Evolutionary conservation across 2,888 invertebrate species (phyloP), one percentile per base, ranked within the genome.

Genomic region (Chalcis sispes): DNA sequence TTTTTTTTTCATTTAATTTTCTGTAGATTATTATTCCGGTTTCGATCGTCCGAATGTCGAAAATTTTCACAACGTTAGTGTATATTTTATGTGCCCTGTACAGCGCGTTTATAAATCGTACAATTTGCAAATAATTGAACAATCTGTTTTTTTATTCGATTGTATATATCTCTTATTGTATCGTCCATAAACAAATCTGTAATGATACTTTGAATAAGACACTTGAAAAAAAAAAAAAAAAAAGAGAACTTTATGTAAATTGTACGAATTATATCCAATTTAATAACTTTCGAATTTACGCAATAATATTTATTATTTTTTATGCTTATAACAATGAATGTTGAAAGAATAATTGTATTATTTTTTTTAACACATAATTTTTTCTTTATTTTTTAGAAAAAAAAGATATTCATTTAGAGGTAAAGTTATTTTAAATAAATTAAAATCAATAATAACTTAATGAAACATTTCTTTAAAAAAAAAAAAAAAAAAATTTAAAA

Each of bases 21-120:
- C 20, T 10, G 18, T 64, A 29, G 27, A 13, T 32, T n/a, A 58
- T 56, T 18, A 8, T 62, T 27, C 40, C 66, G 77, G 77, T 78
- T 78, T 78, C 77, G 77, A 78, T 78, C 77, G 77, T 78, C 77
- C 65, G 59, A 69, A 69, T 69, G 71, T 27, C 72, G 25, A 18
- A 10, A 64, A 13, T 48, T 52, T 58, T 42, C 23, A 46, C n/a
- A 27, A 27, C 27, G 7, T 48, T 58, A 29, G 42, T 29, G 10
- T 32, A 25, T 2, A 23, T 13, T 73, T 62, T 48, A 62, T 61
- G 1, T 18, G 7, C 50, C 42, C 54, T 27, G n/a, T 20, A 46
- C 15, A n/a, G 20, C 4, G 1, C 32, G 25, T 5, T 15, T 20
- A 56, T 62, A 56, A 29, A 0, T 15, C 75, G 70, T 65, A 23